phyloP scores from a whole-genome alignment of 2,797 vertebrate species.

The Bovichtus variegatus region DNA sequence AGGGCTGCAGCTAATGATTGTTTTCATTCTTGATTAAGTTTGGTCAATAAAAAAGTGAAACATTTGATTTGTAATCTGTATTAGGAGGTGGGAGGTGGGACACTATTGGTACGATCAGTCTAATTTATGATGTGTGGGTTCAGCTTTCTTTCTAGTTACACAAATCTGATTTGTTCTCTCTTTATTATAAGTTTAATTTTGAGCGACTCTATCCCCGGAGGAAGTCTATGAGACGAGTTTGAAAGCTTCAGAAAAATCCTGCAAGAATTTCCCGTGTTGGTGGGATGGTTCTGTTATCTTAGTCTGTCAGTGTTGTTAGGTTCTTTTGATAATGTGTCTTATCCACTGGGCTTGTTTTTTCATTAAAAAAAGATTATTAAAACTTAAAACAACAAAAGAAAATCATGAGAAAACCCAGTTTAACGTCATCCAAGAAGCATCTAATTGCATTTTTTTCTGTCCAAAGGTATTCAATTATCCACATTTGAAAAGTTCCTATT shows the following conservation, averaged over 20 bases:
- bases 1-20: not conserved
- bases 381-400: no score
- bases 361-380: no score
- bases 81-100: not conserved
- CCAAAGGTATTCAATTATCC: no score
- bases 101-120: not conserved
- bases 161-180: not conserved
- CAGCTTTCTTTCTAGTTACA: not conserved
- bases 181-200: slow-evolving; percentile 1
- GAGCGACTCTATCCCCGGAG: not conserved
- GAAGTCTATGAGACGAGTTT: not conserved
- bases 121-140: not conserved
- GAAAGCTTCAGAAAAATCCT: not conserved
- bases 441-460: no score
- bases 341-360: no score
- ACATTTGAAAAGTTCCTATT: no score
- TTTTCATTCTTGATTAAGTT: not conserved
- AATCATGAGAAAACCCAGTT: no score
- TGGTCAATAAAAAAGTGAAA: not conserved
- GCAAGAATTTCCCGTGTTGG: not conserved
- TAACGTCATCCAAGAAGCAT: no score
- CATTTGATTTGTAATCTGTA: not conserved
- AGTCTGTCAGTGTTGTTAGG: not conserved
- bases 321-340: not conserved
- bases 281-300: not conserved